A percentile compares a stretch with the other conserved stretches of the same genome.
phyloP scores from a whole-genome alignment of 2,888 invertebrate genomes.

The Nemurella pictetii region DNA sequence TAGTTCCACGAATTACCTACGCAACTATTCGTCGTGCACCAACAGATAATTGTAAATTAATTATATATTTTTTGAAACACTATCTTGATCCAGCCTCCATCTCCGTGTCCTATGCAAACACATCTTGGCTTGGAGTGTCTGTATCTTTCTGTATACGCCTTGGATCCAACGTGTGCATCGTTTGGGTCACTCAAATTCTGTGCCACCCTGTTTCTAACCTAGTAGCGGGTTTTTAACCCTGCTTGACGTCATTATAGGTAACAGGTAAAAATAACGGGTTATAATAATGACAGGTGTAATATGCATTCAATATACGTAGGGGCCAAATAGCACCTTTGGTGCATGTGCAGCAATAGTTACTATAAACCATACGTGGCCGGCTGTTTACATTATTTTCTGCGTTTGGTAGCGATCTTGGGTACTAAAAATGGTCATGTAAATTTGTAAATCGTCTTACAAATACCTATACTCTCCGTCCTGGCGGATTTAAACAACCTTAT shows the following conservation, averaged over 20 bases:
- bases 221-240: conserved; percentile 22
- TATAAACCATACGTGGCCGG: too few relatives aligned
- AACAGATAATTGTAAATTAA: too few relatives aligned
- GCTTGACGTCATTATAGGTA: conserved; percentile 2
- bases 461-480: too few relatives aligned
- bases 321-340: neutral
- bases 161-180: neutral
- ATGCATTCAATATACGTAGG: neutral
- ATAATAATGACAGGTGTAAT: neutral
- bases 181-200: neutral
- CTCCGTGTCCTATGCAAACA: too few relatives aligned
- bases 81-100: too few relatives aligned
- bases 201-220: conserved; percentile 19
- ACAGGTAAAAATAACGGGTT: conserved; percentile 17
- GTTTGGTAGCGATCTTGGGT: too few relatives aligned
- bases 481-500: too few relatives aligned
- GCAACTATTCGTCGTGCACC: neutral
- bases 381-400: too few relatives aligned
- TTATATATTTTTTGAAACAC: neutral
- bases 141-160: neutral
- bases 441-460: too few relatives aligned
- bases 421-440: too few relatives aligned
- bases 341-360: neutral
- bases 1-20: neutral
- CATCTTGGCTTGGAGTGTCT: neutral